Evolutionary conservation across 1,140 invertebrate species (phyloP).

Genomic region (Matsumurasca onukii): DNA sequence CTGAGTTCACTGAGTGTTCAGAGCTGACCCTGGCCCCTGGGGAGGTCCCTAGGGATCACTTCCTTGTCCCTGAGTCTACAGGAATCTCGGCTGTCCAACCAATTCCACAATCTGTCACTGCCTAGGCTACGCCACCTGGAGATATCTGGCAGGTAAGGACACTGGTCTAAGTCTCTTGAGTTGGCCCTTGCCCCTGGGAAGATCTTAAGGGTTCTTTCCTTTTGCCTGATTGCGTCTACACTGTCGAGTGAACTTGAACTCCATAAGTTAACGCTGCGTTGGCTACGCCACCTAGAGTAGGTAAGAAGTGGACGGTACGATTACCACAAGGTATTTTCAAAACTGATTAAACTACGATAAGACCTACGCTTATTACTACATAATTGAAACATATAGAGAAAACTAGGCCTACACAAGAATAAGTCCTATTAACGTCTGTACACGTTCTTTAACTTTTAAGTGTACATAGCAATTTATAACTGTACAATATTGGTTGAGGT

Average conservation of each 20-base stretch:
- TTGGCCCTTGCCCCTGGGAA: no score
- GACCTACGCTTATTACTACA: no score
- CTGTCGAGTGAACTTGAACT: neutral
- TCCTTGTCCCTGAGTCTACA: neutral
- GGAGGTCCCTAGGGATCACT: neutral
- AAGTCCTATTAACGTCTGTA: no score
- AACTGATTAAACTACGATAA: no score
- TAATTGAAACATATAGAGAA: no score
- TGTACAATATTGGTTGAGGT: no score
- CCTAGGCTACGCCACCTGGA: slow-evolving; percentile 78
- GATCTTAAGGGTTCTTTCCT: neutral
- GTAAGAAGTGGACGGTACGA: neutral
- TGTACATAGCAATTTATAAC: no score
- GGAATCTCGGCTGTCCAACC: slow-evolving; percentile 48
- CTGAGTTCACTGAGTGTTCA: neutral
- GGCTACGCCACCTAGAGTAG: neutral
- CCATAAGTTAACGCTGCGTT: neutral
- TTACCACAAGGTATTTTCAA: neutral
- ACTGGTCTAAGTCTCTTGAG: no score
- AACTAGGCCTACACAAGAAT: no score
- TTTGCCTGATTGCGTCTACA: neutral
- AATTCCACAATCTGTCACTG: slow-evolving; percentile 51
- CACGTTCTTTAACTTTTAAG: no score
- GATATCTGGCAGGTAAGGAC: slow-evolving; percentile 66
- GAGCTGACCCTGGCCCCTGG: neutral